Percentiles rank a stretch among this genome's conserved stretches.
Evolutionary conservation across 1,140 invertebrate genomes (phyloP).

Genomic region (Cherax destructor): DNA sequence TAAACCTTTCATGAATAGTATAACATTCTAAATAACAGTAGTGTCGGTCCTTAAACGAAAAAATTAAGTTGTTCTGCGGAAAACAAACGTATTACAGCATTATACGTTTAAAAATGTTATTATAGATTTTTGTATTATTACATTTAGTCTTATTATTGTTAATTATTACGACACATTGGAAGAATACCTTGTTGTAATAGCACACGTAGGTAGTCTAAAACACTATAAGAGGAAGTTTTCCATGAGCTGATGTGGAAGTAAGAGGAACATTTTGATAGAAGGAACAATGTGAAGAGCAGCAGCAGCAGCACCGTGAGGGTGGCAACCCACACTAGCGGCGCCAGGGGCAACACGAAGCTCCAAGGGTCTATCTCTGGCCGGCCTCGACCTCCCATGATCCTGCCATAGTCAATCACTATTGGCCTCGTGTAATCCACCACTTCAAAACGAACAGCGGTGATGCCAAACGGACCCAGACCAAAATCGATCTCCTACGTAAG

Average conservation of each 20-base stretch:
- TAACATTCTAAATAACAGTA: no score
- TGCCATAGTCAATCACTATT: conserved; percentile 4
- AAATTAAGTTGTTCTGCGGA: no score
- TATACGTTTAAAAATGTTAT: no score
- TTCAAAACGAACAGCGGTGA: not conserved
- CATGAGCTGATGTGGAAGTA: not conserved
- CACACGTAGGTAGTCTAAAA: not conserved
- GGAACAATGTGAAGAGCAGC: not conserved
- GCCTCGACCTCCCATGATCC: conserved; percentile 15
- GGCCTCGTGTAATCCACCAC: conserved; percentile 22
- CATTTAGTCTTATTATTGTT: no score
- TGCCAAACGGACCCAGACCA: conserved; percentile 23
- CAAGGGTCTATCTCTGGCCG: conserved; percentile 21
- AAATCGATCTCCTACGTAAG: conserved; percentile 12
- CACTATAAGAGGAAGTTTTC: not conserved
- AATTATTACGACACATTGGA: no score
- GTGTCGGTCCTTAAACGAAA: no score
- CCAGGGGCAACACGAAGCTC: conserved; percentile 41
- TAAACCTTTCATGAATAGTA: not conserved
- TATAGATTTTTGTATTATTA: no score
- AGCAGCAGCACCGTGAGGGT: not conserved
- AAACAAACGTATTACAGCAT: no score
- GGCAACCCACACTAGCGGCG: conserved; percentile 20
- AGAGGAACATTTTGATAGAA: not conserved
- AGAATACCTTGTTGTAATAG: conserved; percentile 6